Base-by-base conservation (phyloP, 2,113 vertebrate genomes). In the Thunnus thynnus region DNA sequence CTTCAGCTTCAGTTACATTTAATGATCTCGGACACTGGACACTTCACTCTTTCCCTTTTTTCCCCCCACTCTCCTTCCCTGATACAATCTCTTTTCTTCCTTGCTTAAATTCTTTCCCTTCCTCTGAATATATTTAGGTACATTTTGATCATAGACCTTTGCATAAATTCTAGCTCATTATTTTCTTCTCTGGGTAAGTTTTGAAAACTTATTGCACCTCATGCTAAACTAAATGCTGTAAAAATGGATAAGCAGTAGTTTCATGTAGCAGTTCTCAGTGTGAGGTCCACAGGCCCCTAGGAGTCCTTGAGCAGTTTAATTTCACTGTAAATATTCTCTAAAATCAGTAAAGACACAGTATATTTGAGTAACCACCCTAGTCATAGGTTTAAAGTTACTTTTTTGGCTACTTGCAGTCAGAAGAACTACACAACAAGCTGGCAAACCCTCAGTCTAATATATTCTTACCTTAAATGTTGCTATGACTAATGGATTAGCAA, bases 11-110 rank as follows among this genome's bases (percentile, higher is more conserved):
- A 13, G 32, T 20, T 70, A 52, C 8, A 52, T 25, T 17, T 60
- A 9, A 72, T 51, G 68, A 48, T 57, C 62, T 44, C 22, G 14
- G 67, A 69, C 73, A 64, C 41, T 36, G 22, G 20, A 69, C 10
- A 47, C n/a, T 50, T 69, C 6, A 17, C 51, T 30, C 30, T 57
- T 41, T 20, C 32, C 60, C 17, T 7, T 2, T 41, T 8, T 41
- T 36, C 1, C 32, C 30, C 7, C 5, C 32, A 36, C 14, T 18
- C 13, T 41, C 3, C 6, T 46, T 46, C 13, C 46, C 56, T 52
- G 2, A 41, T 41, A 41, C 7, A 41, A 41, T 9, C 36, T 41
- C 36, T 8, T 41, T 41, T 41, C 8, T 8, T 8, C 36, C 36
- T 41, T 9, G 9, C 36, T 41, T 9, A 41, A 41, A 8, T 60